Evolutionary conservation across 2,888 invertebrate genomes (phyloP).

Genomic region (Patella pellucida): DNA sequence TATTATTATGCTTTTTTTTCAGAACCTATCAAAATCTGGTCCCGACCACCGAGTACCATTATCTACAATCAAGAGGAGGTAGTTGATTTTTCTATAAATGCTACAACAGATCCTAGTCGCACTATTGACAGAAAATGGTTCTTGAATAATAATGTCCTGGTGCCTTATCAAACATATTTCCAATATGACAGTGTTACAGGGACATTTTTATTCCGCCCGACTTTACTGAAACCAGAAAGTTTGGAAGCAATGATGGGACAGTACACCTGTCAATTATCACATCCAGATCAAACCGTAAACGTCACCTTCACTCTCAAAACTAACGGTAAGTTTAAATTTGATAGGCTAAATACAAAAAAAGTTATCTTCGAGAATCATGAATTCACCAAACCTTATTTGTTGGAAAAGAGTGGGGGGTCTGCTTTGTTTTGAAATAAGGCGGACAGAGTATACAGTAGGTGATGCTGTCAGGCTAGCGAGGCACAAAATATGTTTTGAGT

Average conservation of each 20-base stretch:
- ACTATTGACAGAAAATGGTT: neutral
- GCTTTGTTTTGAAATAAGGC: too few relatives aligned
- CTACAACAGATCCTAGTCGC: neutral
- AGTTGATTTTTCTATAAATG: neutral
- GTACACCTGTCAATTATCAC: neutral
- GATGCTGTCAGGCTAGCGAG: too few relatives aligned
- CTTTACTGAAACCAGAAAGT: neutral
- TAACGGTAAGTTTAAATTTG: too few relatives aligned
- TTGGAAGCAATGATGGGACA: neutral
- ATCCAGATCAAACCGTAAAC: neutral
- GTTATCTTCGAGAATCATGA: too few relatives aligned
- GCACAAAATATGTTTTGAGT: too few relatives aligned
- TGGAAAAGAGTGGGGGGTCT: too few relatives aligned
- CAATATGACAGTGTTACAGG: neutral
- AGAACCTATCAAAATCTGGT: neutral
- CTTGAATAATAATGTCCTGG: neutral
- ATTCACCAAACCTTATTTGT: too few relatives aligned
- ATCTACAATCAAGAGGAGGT: neutral
- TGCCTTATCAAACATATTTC: neutral
- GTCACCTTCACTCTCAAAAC: neutral
- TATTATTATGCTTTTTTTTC: neutral
- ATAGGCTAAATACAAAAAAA: too few relatives aligned
- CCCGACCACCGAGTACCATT: neutral
- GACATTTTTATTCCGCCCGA: neutral
- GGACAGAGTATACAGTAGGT: too few relatives aligned